Base-by-base conservation (phyloP, 1,140 invertebrate genomes). In the Drosophila subobscura region DNA sequence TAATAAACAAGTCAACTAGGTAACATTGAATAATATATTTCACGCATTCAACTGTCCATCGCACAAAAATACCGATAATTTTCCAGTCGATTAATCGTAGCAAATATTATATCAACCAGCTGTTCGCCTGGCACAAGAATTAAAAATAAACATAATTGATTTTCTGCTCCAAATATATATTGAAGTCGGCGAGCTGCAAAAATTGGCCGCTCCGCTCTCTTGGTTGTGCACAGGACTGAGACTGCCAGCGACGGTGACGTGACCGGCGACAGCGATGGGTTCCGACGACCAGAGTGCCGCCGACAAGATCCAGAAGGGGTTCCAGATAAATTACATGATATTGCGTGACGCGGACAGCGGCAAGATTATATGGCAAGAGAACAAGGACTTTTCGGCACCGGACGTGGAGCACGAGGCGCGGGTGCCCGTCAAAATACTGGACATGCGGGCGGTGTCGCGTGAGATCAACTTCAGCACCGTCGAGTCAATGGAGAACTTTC, bases 381-480 rank as follows among this genome's bases (percentile, higher is more conserved):
- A 96, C 90, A 98, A 99, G 91, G 99, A 99, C 92, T 93, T 99
- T 95, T 99, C 95, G 93, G 93, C 95, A 45, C 96, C 98, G 29
- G 96, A 97, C 60, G 93, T 95, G 12, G 98, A 99, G 92, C 98
- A 99, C 92, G 97, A 99, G 94, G 98, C 98, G 2, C 93, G 96
- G 66, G 98, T 99, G 49, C 99, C 99, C 1, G 99, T 99, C 89
- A 96, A 96, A 88, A 99, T 99, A 76, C 92, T 99, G 33, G 97
- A 98, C 92, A 99, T 98, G 92, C 92, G 97, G 84, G 97, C 98
- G 22, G 97, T 99, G 12, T 99, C 98, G 0, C 93, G 98, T 70
- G 99, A 99, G 93, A 97, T 99, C 77, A 99, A 99, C 93, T 99
- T 99, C 92, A 99, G 98, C 83, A 99, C 99, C 22, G 94, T 96